A percentile compares a stretch with the other conserved stretches of the same genome.
Evolutionary conservation across 2,113 vertebrate genomes (phyloP).

Genomic region (Phylloscopus trochilus): DNA sequence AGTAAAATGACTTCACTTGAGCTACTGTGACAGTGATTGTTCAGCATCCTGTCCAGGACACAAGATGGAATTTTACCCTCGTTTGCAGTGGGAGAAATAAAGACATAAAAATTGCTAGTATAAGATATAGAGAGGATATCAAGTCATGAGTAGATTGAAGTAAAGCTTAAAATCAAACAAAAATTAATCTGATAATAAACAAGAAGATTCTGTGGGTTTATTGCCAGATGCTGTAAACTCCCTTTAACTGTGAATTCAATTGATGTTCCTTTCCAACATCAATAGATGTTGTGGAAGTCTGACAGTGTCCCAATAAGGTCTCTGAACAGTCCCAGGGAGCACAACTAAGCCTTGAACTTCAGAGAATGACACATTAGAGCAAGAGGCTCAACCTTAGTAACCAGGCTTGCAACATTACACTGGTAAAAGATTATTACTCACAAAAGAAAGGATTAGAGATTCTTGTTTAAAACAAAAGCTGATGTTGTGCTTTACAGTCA

Average conservation of each 20-base stretch:
- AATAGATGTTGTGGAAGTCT: background rate
- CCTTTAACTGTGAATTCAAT: background rate
- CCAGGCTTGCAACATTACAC: background rate
- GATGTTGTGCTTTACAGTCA: background rate
- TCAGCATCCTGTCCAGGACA: background rate
- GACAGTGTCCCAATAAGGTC: background rate
- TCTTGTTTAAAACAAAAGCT: slow-evolving; percentile 21
- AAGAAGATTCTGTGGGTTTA: background rate
- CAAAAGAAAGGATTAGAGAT: background rate
- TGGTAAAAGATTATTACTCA: background rate
- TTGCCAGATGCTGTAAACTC: background rate
- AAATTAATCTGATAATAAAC: background rate
- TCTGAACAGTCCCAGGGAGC: background rate
- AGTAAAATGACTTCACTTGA: background rate
- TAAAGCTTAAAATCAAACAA: background rate
- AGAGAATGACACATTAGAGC: background rate
- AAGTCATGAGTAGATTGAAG: background rate
- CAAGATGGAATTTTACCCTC: background rate
- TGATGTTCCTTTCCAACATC: background rate
- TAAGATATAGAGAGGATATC: background rate
- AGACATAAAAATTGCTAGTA: background rate
- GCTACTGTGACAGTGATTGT: background rate
- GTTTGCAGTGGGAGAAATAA: background rate
- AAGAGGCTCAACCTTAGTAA: background rate
- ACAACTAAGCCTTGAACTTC: background rate